Percentiles rank a stretch among this genome's conserved stretches.
phyloP scores from a whole-genome alignment of 2,113 vertebrate genomes.

The Cyprinodon tularosa region DNA sequence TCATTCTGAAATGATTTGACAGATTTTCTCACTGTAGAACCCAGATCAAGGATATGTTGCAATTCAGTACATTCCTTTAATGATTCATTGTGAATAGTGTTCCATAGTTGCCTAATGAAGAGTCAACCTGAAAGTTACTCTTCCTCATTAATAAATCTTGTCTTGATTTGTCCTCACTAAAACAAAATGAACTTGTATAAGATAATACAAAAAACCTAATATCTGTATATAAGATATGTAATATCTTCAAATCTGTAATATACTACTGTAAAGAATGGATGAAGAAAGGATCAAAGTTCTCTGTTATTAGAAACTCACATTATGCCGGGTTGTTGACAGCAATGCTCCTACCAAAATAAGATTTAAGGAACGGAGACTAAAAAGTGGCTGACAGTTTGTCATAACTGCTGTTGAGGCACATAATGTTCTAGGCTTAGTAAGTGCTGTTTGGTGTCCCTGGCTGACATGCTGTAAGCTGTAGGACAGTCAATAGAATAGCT shows the following conservation, averaged over 20 bases:
- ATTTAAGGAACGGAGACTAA: not conserved
- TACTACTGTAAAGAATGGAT: conserved; percentile 1
- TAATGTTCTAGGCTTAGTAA: not conserved
- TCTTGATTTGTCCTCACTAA: not conserved
- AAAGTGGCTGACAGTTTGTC: not conserved
- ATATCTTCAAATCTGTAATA: too few relatives aligned
- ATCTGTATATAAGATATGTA: too few relatives aligned
- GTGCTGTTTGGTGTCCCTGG: not conserved
- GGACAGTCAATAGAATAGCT: not conserved
- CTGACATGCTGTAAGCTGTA: not conserved
- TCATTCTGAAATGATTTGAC: conserved; percentile 6
- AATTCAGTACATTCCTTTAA: not conserved
- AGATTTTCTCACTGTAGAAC: not conserved
- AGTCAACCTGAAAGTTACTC: not conserved
- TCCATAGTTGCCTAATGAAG: not conserved
- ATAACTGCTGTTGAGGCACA: not conserved
- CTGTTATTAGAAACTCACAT: conserved; percentile 6
- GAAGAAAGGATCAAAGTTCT: conserved; percentile 6
- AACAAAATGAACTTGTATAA: conserved; percentile 1
- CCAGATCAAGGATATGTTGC: not conserved
- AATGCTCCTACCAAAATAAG: conserved; percentile 2
- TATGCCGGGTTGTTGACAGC: not conserved
- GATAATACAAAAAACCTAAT: not conserved
- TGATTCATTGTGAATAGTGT: conserved; percentile 5
- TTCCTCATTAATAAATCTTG: not conserved